These are phyloP conservation scores for Trematocara stigmaticum DNA, from an alignment of 2,113 vertebrate species.

Conservation along the genomic window DNA sequence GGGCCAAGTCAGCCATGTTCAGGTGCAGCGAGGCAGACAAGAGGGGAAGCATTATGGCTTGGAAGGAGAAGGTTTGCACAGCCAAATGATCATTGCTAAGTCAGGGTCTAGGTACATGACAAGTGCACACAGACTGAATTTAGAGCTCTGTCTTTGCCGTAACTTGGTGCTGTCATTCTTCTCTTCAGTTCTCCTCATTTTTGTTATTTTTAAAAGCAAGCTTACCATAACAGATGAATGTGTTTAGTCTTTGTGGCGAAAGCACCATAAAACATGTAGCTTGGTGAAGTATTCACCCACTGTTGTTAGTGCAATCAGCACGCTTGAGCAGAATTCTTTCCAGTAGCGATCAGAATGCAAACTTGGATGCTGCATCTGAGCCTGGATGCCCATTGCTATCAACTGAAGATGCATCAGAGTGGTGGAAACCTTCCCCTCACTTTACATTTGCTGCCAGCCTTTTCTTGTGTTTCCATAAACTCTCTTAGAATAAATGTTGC, in stretches of 20 bases:
- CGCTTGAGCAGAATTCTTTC: slow-evolving; percentile 35
- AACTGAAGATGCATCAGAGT: slow-evolving; percentile 11
- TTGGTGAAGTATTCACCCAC: slow-evolving; percentile 24
- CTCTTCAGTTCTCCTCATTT: not conserved
- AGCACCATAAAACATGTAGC: slow-evolving; percentile 33
- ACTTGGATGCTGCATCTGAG: not conserved
- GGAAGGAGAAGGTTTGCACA: not conserved
- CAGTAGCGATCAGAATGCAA: slow-evolving; percentile 11
- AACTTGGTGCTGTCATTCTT: not conserved
- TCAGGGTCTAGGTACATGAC: not conserved
- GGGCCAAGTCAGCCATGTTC: slow-evolving; percentile 25
- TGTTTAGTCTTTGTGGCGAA: slow-evolving; percentile 53
- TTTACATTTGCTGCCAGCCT: slow-evolving; percentile 11
- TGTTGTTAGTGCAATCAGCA: slow-evolving; percentile 48
- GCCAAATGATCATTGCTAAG: not conserved
- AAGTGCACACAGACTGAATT: not conserved
- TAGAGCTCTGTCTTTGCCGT: not conserved
- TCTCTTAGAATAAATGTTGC: slow-evolving; percentile 23
- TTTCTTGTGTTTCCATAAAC: slow-evolving; percentile 46
- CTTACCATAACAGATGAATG: slow-evolving; percentile 27
- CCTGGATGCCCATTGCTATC: not conserved
- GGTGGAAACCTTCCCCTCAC: not conserved
- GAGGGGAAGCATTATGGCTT: not conserved
- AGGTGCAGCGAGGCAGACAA: slow-evolving; percentile 11
- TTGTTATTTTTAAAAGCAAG: slow-evolving; percentile 12